A percentile compares a stretch with the other conserved stretches of the same genome.
These are phyloP conservation scores for Diabrotica virgifera DNA, from an alignment of 1,140 invertebrate species.

Conservation along the genomic window DNA sequence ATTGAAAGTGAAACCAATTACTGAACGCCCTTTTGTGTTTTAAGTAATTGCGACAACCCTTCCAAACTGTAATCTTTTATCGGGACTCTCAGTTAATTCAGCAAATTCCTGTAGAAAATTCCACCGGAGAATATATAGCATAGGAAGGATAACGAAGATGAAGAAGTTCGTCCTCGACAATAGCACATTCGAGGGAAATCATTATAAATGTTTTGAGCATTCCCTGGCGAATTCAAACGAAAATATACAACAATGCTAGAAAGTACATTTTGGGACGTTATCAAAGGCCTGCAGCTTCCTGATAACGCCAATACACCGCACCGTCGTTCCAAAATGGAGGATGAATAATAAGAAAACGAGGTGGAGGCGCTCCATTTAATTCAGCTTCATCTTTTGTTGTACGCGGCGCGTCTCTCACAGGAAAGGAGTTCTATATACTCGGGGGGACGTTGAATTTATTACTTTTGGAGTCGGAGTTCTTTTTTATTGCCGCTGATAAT, in stretches of 20 bases:
- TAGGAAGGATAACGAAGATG: not conserved
- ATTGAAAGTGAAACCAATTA: no score
- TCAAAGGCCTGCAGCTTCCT: not conserved
- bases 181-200: not conserved
- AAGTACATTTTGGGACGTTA: constrained; percentile 2
- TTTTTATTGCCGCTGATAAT: not conserved
- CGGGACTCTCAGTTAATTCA: no score
- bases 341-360: constrained; percentile 3
- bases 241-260: constrained; percentile 3
- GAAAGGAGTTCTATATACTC: not conserved
- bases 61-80: no score
- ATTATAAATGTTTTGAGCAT: not conserved
- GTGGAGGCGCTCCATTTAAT: not conserved
- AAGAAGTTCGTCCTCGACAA: not conserved
- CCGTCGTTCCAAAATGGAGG: not conserved
- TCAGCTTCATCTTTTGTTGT: constrained; percentile 1
- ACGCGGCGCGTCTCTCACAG: not conserved
- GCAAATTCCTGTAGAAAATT: no score
- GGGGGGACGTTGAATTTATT: not conserved
- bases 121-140: not conserved
- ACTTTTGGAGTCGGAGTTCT: not conserved
- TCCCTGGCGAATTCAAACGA: not conserved
- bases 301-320: not conserved
- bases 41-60: no score
- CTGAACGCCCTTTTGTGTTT: no score